phyloP scores from a whole-genome alignment of 2,888 invertebrate genomes.

The Caenorhabditis zanzibari region DNA sequence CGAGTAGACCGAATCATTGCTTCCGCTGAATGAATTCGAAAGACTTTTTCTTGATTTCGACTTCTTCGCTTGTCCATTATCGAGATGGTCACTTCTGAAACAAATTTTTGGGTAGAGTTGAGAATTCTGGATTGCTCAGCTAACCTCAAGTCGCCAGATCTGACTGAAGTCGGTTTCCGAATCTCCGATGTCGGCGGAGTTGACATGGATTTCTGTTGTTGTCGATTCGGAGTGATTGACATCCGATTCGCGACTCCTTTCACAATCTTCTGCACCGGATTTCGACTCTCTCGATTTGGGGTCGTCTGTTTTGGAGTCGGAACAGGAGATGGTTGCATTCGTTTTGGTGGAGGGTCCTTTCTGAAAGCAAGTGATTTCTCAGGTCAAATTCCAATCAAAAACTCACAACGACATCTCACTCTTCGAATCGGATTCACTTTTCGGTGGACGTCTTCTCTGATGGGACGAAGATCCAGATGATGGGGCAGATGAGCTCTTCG shows the following conservation, averaged over 20 bases:
- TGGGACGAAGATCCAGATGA: constrained; percentile 11
- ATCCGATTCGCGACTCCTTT: constrained; percentile 10
- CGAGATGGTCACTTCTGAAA: background rate
- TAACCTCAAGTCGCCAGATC: background rate
- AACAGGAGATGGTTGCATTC: background rate
- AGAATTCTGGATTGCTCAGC: background rate
- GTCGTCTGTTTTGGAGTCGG: background rate
- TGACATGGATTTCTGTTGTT: constrained; percentile 20
- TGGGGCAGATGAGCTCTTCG: constrained; percentile 7
- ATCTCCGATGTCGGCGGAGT: constrained; percentile 24
- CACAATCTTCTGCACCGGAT: constrained; percentile 9
- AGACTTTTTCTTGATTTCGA: constrained; percentile 5
- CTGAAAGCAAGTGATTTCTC: background rate
- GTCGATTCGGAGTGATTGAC: constrained; percentile 3
- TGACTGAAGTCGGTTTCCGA: background rate
- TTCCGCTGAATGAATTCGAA: constrained; percentile 32
- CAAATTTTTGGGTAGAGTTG: background rate
- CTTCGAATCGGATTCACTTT: constrained; percentile 32
- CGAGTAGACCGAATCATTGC: constrained; percentile 6
- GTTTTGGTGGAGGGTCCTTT: background rate
- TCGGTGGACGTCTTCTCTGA: background rate
- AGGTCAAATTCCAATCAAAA: background rate
- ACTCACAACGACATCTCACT: constrained; percentile 24
- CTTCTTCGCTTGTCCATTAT: background rate
- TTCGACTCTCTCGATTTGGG: constrained; percentile 9